Base-by-base conservation (phyloP, 2,888 invertebrate species). In the Pollenia amentaria region DNA sequence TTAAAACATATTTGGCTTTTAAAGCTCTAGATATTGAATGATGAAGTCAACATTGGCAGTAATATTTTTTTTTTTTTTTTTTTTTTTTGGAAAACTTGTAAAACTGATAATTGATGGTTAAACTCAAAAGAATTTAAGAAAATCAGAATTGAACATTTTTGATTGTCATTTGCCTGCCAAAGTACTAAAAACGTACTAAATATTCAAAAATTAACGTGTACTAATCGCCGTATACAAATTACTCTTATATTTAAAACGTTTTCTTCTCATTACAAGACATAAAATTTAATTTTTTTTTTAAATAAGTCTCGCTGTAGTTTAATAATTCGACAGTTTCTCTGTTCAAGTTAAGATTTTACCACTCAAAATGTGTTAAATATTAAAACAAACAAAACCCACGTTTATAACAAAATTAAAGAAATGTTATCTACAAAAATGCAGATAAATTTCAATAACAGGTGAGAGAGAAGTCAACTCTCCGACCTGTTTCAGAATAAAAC, bases 351-450 rank as follows among this genome's bases (percentile, higher is more conserved):
- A 48, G 12, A 48, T 80, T 57, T 73, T 57, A 46, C 64, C 70
- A 53, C 48, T 18, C 67, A 42, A 70, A 72, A 72, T 3, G 2
- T 53, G 16, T 70, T 65, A 57, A 55, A 64, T 55, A 70, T 78
- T 75, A 75, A 69, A 80, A 84, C 72, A 80, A 87, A 77, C 78
- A 86, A 87, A 84, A 77, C 87, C 87, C 87, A 87, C 87, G 84
- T 87, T 84, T 81, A 67, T 77, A 73, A 70, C 48, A 70, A 79
- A 57, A 77, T 60, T 77, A 18, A 53, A 77, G 53, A 69, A 67
- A 86, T 83, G 72, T 78, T 87, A 87, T 87, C 87, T 87, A 16
- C 72, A 67, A 21, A 40, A 80, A 44, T 48, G 16, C 16, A 87
- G 87, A 87, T 84, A 87, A 70, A 70, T 44, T 72, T 79, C 21